phyloP scores from a whole-genome alignment of 2,113 vertebrate genomes.

The Rhombomys opimus region DNA sequence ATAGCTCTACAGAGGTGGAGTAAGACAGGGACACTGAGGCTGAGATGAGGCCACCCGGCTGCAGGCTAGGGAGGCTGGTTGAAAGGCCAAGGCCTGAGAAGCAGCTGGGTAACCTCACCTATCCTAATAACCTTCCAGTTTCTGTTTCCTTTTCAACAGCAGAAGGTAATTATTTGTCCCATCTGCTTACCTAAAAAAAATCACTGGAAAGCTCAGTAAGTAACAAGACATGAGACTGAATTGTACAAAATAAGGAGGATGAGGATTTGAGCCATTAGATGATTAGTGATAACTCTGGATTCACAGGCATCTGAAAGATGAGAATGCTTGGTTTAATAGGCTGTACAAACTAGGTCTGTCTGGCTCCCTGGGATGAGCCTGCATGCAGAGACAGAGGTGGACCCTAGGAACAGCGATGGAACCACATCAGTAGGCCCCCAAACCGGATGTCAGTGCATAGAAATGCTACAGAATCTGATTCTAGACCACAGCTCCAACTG shows the following conservation, averaged over 20 bases:
- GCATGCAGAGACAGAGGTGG: background rate
- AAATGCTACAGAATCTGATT: background rate
- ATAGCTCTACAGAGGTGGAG: background rate
- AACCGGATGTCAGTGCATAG: background rate
- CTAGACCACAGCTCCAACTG: background rate
- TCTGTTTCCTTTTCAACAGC: conserved; percentile 16
- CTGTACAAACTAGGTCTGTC: background rate
- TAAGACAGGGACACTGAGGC: background rate
- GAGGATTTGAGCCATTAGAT: background rate
- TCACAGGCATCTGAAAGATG: background rate
- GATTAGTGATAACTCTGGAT: background rate
- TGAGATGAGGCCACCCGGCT: background rate
- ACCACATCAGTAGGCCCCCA: background rate
- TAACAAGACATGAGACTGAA: background rate
- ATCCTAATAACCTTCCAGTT: background rate
- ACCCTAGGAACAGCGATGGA: background rate
- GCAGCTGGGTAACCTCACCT: background rate
- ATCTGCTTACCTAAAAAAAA: background rate
- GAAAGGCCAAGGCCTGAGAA: background rate
- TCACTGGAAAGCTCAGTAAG: background rate
- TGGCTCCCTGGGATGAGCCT: background rate
- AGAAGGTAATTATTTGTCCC: background rate
- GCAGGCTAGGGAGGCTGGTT: background rate
- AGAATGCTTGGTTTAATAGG: background rate
- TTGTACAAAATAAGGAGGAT: background rate